Evolutionary conservation across 2,113 vertebrate genomes (phyloP), one percentile per base, ranked within the genome.

Genomic region (Archocentrus centrarchus): DNA sequence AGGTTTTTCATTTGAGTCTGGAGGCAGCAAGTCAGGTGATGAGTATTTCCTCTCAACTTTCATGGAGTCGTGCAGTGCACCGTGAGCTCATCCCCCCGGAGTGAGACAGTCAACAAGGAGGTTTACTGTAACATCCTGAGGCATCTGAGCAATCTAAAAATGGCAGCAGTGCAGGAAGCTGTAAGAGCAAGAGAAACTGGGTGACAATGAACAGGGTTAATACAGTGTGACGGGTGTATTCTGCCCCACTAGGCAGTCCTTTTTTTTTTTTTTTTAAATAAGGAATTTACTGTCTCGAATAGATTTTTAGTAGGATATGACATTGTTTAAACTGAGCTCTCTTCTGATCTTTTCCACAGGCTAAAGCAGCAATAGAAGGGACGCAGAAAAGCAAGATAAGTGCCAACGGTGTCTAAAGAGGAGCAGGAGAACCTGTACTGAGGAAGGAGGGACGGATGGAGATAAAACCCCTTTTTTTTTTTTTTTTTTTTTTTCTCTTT

Each of bases 351-450:
- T 18, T 83, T 63, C 24, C 17, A 37, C 92, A 96, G 96, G 94
- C 93, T 61, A 95, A 96, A 93, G 94, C 92, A 18, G 94, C 95
- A 13, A 89, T 93, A 41, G 93, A 96, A 64, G 79, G 93, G 59
- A 82, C 93, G 32, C 95, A 94, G 90, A 96, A 96, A 87, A 95
- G 91, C 88, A 96, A 96, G 90, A 95, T 95, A 82, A 96, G 92
- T 66, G 96, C 95, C 79, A 96, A 96, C 10, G 96, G 96, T 7
- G 91, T 93, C 6, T 96, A 79, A 95, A 88, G 84, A 81, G 41
- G 58, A 62, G 66, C 27, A 10, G 59, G 82, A 62, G 73, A 22
- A 44, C 83, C 80, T 75, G 55, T 80, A 70, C 77, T 32, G 77
- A 61, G 77, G 39, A 7, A 35, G 7, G 63, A 64, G 30, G 39